Evolutionary conservation across 2,113 vertebrate genomes (phyloP).

Genomic region (Pachypanchax playfairii): DNA sequence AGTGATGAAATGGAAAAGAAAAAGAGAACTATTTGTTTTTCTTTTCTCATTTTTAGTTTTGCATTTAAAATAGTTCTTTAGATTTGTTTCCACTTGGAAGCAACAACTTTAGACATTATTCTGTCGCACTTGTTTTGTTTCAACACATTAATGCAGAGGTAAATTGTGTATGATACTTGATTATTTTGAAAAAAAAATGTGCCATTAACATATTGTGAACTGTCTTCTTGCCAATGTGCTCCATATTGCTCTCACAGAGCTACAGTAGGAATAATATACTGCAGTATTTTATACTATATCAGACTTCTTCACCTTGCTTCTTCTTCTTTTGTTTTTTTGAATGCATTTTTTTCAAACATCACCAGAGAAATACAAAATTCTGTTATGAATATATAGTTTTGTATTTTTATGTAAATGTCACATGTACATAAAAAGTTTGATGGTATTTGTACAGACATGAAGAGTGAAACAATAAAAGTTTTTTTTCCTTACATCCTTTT

Average conservation of each 20-base stretch:
- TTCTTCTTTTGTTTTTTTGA: constrained; percentile 82
- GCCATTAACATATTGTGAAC: constrained; percentile 75
- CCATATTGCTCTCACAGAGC: constrained; percentile 73
- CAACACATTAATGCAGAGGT: constrained; percentile 57
- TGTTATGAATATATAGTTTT: constrained; percentile 99
- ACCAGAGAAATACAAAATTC: constrained; percentile 98
- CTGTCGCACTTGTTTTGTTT: constrained; percentile 57
- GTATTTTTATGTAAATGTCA: constrained; percentile 99
- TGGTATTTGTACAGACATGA: constrained; percentile 99
- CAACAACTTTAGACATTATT: constrained; percentile 34
- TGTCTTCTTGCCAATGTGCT: constrained; percentile 74
- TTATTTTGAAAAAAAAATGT: constrained; percentile 72
- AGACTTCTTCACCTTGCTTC: constrained; percentile 83
- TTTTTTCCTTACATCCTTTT: constrained; percentile 78
- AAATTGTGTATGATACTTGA: constrained; percentile 73
- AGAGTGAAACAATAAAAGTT: constrained; percentile 94
- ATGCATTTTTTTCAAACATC: constrained; percentile 93
- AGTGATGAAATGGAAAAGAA: constrained; percentile 62
- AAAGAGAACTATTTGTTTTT: constrained; percentile 69
- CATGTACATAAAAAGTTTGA: constrained; percentile 99
- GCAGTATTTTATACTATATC: constrained; percentile 80
- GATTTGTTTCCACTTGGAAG: constrained; percentile 38
- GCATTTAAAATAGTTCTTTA: constrained; percentile 44
- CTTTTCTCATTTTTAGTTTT: constrained; percentile 39
- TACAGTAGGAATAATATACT: constrained; percentile 60